Percentiles rank a stretch among this genome's conserved stretches.
Evolutionary conservation across 2,888 invertebrate genomes (phyloP).

Genomic region (Xanthorhoe spadicearia): DNA sequence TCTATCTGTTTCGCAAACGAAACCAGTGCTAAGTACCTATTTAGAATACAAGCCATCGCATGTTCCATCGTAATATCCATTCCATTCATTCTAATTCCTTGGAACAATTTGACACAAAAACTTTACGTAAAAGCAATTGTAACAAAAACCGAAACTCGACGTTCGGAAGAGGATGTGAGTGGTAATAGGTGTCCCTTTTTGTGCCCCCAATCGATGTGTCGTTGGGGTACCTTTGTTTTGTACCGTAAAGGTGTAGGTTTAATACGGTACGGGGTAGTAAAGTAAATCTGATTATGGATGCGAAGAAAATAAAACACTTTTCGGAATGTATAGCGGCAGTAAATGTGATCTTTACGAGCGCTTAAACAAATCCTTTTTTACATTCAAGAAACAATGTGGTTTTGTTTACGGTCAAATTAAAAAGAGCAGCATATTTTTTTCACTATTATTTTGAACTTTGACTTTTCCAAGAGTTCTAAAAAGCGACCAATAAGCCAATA

Average conservation of each 20-base stretch:
- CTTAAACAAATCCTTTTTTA: no score
- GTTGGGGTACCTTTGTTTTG: conserved; percentile 40
- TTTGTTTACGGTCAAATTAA: no score
- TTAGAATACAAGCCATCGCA: conserved; percentile 16
- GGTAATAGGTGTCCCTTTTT: conserved; percentile 45
- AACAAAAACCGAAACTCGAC: conserved; percentile 33
- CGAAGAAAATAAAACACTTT: conserved; percentile 23
- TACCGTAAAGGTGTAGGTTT: conserved; percentile 35
- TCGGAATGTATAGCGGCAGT: not conserved
- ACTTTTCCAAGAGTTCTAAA: no score
- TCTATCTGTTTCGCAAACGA: no score
- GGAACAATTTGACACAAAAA: conserved; percentile 34
- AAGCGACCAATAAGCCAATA: no score
- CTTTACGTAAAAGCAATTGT: conserved; percentile 26
- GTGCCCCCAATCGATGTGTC: conserved; percentile 35
- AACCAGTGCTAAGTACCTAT: not conserved
- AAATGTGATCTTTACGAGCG: not conserved
- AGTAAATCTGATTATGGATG: conserved; percentile 34
- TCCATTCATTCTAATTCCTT: conserved; percentile 14
- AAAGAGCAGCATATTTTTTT: no score
- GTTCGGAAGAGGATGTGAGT: conserved; percentile 36
- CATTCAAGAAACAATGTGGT: no score
- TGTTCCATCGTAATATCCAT: conserved; percentile 29
- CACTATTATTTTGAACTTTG: no score
- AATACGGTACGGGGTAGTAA: conserved; percentile 27